phyloP scores from a whole-genome alignment of 2,113 vertebrate species.

The Cheilinus undulatus region DNA sequence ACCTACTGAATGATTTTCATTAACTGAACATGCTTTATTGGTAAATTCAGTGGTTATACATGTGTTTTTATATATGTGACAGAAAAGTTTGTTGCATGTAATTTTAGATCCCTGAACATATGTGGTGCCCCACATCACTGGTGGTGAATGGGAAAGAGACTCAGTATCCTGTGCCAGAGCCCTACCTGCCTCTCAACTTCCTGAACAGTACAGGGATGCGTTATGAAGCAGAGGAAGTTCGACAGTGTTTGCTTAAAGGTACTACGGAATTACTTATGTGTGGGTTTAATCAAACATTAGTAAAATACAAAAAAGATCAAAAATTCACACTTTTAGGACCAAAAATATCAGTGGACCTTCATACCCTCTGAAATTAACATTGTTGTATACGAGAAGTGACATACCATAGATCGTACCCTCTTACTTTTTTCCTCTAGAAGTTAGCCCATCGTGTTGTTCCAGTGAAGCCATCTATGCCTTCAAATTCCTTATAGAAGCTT shows the following conservation, averaged over 20 bases:
- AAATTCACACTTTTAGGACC: no score
- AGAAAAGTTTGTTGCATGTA: background rate
- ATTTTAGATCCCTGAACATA: constrained; percentile 80
- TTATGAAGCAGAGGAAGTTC: constrained; percentile 89
- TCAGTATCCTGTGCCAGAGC: constrained; percentile 81
- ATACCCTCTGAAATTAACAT: no score
- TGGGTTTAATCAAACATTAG: no score
- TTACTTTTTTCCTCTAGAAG: no score
- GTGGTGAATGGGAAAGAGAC: constrained; percentile 81
- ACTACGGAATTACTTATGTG: background rate
- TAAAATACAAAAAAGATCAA: no score
- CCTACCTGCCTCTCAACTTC: constrained; percentile 82
- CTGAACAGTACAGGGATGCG: constrained; percentile 81
- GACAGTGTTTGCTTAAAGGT: constrained; percentile 88
- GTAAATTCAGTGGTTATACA: no score
- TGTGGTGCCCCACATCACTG: constrained; percentile 86
- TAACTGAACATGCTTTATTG: background rate
- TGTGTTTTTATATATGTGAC: background rate
- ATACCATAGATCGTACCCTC: no score
- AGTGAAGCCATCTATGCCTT: no score
- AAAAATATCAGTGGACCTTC: no score
- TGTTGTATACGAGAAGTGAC: no score
- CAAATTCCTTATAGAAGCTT: no score
- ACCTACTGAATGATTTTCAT: background rate
- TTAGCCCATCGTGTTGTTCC: no score